Conservation (phyloP, 1,140 invertebrate species). For the Littorina saxatilis region DNA sequence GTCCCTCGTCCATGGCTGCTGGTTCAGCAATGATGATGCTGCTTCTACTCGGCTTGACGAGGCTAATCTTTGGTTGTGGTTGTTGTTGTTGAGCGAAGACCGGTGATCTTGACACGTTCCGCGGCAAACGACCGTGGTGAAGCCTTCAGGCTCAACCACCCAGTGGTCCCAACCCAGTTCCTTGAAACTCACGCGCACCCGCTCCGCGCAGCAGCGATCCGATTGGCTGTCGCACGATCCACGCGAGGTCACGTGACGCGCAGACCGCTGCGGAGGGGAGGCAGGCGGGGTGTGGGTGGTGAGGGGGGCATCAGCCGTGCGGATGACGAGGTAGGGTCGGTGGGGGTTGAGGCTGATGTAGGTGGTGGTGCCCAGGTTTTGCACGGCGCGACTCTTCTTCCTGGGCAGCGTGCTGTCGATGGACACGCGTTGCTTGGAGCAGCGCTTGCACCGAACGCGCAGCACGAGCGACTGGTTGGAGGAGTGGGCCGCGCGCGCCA, state of each 20-base stretch:
- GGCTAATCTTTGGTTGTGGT: background rate
- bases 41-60: background rate
- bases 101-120: background rate
- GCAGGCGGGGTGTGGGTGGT: background rate
- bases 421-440: background rate
- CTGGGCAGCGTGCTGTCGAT: constrained; percentile 18
- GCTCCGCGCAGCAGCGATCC: constrained; percentile 1
- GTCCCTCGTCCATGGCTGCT: background rate
- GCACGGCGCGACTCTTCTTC: background rate
- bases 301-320: background rate
- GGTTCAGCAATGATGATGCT: background rate
- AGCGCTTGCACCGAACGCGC: constrained; percentile 25
- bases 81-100: background rate
- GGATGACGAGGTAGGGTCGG: constrained; percentile 28
- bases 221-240: background rate
- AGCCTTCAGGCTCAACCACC: constrained; percentile 22
- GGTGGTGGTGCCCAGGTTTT: too few relatives aligned
- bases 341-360: constrained; percentile 18
- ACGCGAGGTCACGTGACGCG: background rate
- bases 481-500: constrained; percentile 18
- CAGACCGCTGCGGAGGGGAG: background rate
- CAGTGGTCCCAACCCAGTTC: constrained; percentile 30
- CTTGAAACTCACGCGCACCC: background rate
- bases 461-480: constrained; percentile 10
- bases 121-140: background rate